A percentile compares a stretch with the other conserved stretches of the same genome.
Conservation (phyloP, 2,888 invertebrate species). For the Subacronicta megacephala region DNA sequence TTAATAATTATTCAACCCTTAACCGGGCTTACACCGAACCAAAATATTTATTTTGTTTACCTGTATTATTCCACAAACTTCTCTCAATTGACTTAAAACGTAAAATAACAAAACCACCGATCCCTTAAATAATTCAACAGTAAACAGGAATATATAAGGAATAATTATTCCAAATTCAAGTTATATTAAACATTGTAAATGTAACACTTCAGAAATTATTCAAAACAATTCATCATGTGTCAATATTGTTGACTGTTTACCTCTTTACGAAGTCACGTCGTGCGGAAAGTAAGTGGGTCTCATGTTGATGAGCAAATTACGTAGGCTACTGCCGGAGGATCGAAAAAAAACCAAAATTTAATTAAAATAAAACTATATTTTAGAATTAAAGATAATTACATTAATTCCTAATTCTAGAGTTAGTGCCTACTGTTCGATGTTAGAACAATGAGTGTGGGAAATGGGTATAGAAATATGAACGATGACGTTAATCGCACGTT, state of each 20-base stretch:
- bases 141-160: constrained; percentile 13
- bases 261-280: constrained; percentile 47
- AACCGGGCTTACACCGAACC: neutral
- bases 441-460: no score
- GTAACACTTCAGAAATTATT: constrained; percentile 32
- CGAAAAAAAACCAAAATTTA: no score
- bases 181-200: no score
- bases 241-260: constrained; percentile 22
- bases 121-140: neutral
- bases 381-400: no score
- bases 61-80: neutral
- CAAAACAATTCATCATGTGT: constrained; percentile 22
- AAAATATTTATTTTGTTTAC: neutral
- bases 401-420: no score
- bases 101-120: neutral
- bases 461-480: no score
- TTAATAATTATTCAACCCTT: no score
- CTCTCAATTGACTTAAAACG: neutral
- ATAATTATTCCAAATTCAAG: neutral
- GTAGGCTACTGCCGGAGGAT: no score
- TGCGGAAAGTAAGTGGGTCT: constrained; percentile 32
- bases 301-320: no score
- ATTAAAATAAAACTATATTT: no score
- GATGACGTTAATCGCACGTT: no score
- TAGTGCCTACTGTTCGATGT: no score